Evolutionary conservation across 2,797 vertebrate genomes (phyloP), one percentile per base, ranked within the genome.

Genomic region (Eremophila alpestris): DNA sequence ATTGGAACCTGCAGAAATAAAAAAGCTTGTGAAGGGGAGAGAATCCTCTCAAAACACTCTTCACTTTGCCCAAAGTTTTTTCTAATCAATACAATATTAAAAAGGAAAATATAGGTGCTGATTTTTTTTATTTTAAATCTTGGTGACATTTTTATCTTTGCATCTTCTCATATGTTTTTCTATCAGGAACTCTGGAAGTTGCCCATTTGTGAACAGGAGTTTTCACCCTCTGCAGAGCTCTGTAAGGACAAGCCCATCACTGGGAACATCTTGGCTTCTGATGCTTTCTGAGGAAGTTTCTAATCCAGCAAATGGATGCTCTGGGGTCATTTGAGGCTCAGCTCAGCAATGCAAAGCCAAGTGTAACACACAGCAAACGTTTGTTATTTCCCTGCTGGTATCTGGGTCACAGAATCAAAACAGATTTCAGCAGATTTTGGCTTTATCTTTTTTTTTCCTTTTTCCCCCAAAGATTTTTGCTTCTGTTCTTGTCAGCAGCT

Each of bases 321-420:
- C 32, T 55, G 32, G 63, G 81, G 89, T 93, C 86, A 95, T 70
- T 32, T 71, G 68, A 89, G 75, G 92, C 89, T 85, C 78, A 60
- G 54, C 36, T 70, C 62, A n/a, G 32, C 64, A 38, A 54, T 1
- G 17, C 68, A 94, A 93, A 89, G 30, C 92, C 78, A 90, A 77
- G 41, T 74, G 83, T 80, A 94, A 92, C 78, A 68, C 22, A 15
- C 22, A 90, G 75, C 71, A 67, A 92, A 74, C 18, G 30, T 91
- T 91, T 76, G 32, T 89, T 91, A 70, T 80, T 93, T 77, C 69
- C 46, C 71, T 93, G 64, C 68, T 94, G 49, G 34, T 91, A 95
- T 87, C 89, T 93, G 75, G 92, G 84, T 94, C 90, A 93, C 52
- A 70, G 71, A 90, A 95, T 74, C 56, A 60, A 90, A 92, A 80